Conservation (phyloP, 2,888 invertebrate species). For the Pharmacophagus antenor region DNA sequence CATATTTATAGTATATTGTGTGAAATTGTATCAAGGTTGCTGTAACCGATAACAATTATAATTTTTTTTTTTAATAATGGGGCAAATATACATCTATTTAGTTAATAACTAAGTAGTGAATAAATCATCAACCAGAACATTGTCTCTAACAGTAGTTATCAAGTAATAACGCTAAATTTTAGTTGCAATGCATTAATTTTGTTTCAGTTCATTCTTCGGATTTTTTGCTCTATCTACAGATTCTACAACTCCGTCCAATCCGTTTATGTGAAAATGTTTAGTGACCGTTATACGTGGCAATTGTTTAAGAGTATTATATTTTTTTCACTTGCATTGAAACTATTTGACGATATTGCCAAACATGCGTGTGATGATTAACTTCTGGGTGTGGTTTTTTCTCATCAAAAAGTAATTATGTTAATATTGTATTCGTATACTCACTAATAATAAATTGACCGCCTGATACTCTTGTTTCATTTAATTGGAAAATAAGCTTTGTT, state of each 20-base stretch:
- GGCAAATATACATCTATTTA: too few species aligned
- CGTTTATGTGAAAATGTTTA: background rate
- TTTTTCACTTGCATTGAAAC: background rate
- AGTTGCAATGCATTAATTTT: background rate
- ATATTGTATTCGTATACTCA: background rate
- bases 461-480: background rate
- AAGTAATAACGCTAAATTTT: too few species aligned
- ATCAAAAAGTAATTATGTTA: background rate
- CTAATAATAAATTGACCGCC: background rate
- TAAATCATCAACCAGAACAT: too few species aligned
- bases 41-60: too few species aligned
- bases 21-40: background rate
- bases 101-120: too few species aligned
- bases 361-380: background rate
- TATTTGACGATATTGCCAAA: background rate
- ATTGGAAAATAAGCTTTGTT: background rate
- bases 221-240: background rate
- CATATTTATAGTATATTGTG: background rate
- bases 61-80: background rate
- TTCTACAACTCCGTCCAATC: background rate
- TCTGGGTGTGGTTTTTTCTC: background rate
- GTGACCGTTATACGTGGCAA: conserved; percentile 7
- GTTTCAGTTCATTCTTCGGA: conserved; percentile 1
- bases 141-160: too few species aligned
- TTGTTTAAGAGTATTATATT: conserved; percentile 4